Conservation (phyloP, 2,113 vertebrate genomes). For the Elaphurus davidianus region DNA sequence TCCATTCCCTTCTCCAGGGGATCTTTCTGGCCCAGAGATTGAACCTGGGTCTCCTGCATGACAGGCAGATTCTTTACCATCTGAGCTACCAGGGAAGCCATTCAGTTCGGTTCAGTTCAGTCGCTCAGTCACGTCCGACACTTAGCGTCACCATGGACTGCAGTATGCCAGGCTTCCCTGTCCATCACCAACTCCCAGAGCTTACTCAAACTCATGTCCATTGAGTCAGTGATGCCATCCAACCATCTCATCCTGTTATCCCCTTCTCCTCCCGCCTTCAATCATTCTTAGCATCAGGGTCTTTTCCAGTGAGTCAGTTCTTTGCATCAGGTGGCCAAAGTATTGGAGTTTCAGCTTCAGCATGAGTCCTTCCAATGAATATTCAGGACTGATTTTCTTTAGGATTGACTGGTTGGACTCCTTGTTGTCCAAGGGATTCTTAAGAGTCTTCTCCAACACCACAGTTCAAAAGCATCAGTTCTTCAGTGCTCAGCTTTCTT, state of each 20-base stretch:
- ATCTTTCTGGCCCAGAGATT: neutral
- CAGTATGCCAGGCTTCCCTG: neutral
- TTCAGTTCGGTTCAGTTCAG: neutral
- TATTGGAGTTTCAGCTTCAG: neutral
- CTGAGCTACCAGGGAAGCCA: neutral
- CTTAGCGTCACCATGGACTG: neutral
- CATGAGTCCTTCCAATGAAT: neutral
- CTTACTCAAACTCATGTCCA: neutral
- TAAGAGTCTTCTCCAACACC: neutral
- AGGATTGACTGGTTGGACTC: neutral
- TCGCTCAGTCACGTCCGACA: rapidly evolving
- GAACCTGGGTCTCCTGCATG: neutral
- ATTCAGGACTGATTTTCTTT: neutral
- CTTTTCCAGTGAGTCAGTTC: neutral
- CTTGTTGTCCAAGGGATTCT: neutral
- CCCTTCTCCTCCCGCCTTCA: neutral
- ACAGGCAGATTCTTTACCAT: neutral
- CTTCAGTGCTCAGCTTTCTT: neutral
- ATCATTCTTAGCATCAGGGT: neutral
- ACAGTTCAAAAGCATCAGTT: neutral
- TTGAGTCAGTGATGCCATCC: neutral
- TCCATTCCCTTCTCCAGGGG: neutral
- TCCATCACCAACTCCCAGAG: neutral
- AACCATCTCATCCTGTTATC: neutral
- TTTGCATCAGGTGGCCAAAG: neutral